Evolutionary conservation across 2,797 vertebrate species (phyloP).

Genomic region (Zalophus californianus): DNA sequence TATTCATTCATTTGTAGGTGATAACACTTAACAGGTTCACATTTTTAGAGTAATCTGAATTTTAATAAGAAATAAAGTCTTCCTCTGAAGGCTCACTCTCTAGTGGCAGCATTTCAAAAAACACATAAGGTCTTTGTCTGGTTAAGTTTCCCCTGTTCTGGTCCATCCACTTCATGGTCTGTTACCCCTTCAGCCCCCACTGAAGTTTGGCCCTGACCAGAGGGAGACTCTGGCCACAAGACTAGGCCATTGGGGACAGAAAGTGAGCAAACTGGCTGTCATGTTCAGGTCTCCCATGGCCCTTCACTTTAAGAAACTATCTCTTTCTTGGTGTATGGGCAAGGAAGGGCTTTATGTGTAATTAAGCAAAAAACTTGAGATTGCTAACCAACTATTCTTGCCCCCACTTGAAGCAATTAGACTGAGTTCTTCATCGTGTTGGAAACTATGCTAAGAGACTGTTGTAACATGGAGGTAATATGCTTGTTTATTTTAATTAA

Average conservation of each 20-base stretch:
- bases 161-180: neutral
- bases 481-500: slow-evolving; percentile 82
- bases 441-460: slow-evolving; percentile 62
- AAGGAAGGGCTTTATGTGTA: neutral
- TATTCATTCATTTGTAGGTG: slow-evolving; percentile 10
- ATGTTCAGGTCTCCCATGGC: neutral
- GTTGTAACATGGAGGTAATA: slow-evolving; percentile 72
- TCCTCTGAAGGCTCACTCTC: neutral
- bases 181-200: neutral
- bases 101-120: neutral
- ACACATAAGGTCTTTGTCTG: neutral
- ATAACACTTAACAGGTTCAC: neutral
- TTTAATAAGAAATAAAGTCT: slow-evolving; percentile 11
- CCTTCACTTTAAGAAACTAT: neutral
- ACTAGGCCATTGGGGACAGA: neutral
- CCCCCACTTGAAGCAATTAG: slow-evolving; percentile 63
- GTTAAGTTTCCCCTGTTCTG: neutral
- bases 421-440: slow-evolving; percentile 48
- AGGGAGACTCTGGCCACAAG: neutral
- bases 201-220: neutral
- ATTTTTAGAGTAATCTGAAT: neutral
- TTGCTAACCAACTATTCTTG: neutral
- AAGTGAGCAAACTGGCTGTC: neutral
- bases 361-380: slow-evolving; percentile 51
- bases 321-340: neutral